Evolutionary conservation across 2,797 vertebrate genomes (phyloP).

Genomic region (Acridotheres tristis): DNA sequence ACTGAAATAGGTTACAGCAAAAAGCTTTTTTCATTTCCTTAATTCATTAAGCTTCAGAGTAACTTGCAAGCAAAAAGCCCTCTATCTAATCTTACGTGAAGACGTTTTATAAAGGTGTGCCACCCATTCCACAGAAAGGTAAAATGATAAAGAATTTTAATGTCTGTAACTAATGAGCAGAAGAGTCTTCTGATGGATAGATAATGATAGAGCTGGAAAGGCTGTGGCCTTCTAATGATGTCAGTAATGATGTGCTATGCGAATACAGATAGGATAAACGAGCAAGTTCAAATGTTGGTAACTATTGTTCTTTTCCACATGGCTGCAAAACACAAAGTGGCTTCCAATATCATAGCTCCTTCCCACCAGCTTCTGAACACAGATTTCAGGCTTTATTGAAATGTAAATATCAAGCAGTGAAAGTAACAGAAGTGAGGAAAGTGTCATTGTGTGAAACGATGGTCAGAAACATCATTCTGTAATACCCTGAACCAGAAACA

Average conservation of each 20-base stretch:
- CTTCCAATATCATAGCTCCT: not conserved
- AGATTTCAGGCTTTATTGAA: not conserved
- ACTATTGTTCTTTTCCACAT: constrained; percentile 34
- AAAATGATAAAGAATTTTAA: constrained; percentile 34
- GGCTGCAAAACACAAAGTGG: not conserved
- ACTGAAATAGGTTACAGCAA: not conserved
- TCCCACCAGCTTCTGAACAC: not conserved
- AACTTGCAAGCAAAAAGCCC: not conserved
- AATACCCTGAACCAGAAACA: not conserved
- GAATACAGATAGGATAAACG: constrained; percentile 1
- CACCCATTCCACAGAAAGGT: constrained; percentile 18
- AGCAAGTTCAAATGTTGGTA: constrained; percentile 17
- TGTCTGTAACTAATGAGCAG: constrained; percentile 34
- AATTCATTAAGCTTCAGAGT: not conserved
- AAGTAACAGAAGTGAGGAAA: not conserved
- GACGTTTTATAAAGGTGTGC: not conserved
- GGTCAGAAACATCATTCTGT: not conserved
- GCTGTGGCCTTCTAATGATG: constrained; percentile 35
- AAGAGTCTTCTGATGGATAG: constrained; percentile 37
- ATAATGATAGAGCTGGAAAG: constrained; percentile 14
- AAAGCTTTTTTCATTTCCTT: not conserved
- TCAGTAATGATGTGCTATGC: not conserved
- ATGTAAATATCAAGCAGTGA: not conserved
- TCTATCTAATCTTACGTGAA: not conserved
- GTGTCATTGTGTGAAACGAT: fast-evolving